Percentiles rank a stretch among this genome's conserved stretches.
Evolutionary conservation across 1,140 invertebrate genomes (phyloP).

Genomic region (Tetragnatha versicolor): DNA sequence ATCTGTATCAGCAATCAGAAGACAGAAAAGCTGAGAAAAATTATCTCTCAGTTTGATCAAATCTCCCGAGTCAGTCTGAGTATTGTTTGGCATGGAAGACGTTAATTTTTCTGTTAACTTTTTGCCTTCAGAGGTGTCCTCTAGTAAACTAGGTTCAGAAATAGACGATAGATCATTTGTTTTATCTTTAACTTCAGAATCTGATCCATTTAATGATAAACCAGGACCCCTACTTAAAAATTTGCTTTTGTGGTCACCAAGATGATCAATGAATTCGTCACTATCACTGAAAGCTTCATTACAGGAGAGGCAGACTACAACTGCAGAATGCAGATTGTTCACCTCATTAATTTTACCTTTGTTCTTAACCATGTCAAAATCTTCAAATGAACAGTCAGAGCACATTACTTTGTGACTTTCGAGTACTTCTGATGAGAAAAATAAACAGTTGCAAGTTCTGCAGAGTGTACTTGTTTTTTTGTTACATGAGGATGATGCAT

Average conservation of each 20-base stretch:
- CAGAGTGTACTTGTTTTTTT: neutral
- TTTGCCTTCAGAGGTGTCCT: too few species aligned
- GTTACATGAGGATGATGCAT: neutral
- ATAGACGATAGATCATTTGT: too few species aligned
- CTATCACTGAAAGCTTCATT: neutral
- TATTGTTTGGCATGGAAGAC: too few species aligned
- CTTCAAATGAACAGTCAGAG: neutral
- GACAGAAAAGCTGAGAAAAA: slow-evolving; percentile 47
- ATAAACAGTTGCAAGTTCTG: slow-evolving; percentile 15
- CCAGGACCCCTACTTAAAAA: neutral
- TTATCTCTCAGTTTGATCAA: slow-evolving; percentile 28
- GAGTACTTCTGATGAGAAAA: neutral
- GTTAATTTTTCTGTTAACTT: too few species aligned
- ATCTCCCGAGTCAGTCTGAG: neutral
- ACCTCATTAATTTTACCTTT: neutral
- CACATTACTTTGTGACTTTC: slow-evolving; percentile 5
- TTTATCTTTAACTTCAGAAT: too few species aligned
- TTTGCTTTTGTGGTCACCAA: neutral
- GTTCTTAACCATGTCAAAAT: neutral
- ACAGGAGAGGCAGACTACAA: slow-evolving; percentile 1
- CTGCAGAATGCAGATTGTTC: neutral
- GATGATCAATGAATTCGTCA: neutral
- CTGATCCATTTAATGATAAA: too few species aligned
- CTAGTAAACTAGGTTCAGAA: too few species aligned
- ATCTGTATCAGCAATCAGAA: slow-evolving; percentile 46